phyloP scores from a whole-genome alignment of 2,797 vertebrate species.

The Craterocephalus amniculus region DNA sequence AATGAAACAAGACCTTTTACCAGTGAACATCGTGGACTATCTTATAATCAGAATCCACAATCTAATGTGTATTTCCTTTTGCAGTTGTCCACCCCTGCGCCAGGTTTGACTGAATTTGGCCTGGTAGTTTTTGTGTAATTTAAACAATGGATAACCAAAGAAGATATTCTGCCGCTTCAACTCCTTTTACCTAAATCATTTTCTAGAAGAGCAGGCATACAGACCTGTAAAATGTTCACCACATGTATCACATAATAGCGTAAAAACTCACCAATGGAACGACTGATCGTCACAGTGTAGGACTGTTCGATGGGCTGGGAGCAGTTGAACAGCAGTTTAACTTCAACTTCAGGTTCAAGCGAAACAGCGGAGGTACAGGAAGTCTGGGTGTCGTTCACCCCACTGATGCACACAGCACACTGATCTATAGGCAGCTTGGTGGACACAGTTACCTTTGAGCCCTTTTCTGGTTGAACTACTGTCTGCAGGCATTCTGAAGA shows the following conservation, averaged over 20 bases:
- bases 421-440: constrained; percentile 12
- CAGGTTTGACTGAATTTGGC: too few species aligned
- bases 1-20: background rate
- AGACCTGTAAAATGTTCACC: background rate
- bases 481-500: constrained; percentile 60
- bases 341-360: constrained; percentile 60
- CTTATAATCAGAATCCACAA: background rate
- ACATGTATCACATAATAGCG: background rate
- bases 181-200: background rate
- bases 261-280: constrained; percentile 69
- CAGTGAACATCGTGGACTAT: background rate
- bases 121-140: background rate
- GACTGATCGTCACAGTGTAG: constrained; percentile 50
- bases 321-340: constrained; percentile 71
- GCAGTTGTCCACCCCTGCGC: too few species aligned
- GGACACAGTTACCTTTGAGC: constrained; percentile 54
- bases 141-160: background rate
- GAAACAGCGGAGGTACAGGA: constrained; percentile 50
- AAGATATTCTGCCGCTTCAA: background rate
- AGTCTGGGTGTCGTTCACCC: constrained; percentile 40
- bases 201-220: background rate
- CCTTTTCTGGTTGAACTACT: constrained; percentile 50
- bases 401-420: constrained; percentile 70
- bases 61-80: background rate
- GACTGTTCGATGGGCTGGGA: constrained; percentile 42